These are phyloP conservation scores for Calephelis perditalis DNA, from an alignment of 2,888 invertebrate genomes.

Conservation along the genomic window DNA sequence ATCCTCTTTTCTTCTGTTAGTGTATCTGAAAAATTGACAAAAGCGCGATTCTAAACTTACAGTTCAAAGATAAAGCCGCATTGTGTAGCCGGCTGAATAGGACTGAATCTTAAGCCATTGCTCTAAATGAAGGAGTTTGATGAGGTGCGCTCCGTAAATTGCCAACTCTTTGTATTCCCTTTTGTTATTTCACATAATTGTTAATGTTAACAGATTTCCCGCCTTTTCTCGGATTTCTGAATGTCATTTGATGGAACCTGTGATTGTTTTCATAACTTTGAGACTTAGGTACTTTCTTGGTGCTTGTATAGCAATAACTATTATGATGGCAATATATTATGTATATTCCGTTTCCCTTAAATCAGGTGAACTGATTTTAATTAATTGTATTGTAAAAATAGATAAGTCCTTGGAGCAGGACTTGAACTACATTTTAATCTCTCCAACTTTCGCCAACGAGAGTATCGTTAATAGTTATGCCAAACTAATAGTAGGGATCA, in stretches of 20 bases:
- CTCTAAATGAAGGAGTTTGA: slow-evolving; percentile 7
- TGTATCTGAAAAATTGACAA: neutral
- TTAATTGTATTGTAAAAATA: too few relatives aligned
- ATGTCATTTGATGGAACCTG: neutral
- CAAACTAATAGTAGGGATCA: too few relatives aligned
- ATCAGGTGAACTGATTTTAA: too few relatives aligned
- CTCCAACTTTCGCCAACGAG: too few relatives aligned
- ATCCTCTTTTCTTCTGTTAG: too few relatives aligned
- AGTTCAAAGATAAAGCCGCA: neutral
- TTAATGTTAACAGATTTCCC: slow-evolving; percentile 1
- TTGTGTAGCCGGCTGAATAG: neutral
- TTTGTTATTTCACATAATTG: slow-evolving; percentile 3
- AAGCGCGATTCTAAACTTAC: neutral
- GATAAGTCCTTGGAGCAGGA: too few relatives aligned
- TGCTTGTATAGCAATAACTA: too few relatives aligned
- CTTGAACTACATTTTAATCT: too few relatives aligned
- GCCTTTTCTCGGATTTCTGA: neutral
- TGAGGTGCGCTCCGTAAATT: slow-evolving; percentile 7
- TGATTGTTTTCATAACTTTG: neutral
- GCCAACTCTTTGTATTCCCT: neutral
- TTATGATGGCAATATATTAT: too few relatives aligned
- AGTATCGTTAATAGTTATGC: too few relatives aligned
- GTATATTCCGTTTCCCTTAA: too few relatives aligned
- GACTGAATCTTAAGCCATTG: neutral
- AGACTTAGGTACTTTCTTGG: too few relatives aligned